Base-by-base conservation (phyloP, 2,113 vertebrate genomes). In the Equus przewalskii region DNA sequence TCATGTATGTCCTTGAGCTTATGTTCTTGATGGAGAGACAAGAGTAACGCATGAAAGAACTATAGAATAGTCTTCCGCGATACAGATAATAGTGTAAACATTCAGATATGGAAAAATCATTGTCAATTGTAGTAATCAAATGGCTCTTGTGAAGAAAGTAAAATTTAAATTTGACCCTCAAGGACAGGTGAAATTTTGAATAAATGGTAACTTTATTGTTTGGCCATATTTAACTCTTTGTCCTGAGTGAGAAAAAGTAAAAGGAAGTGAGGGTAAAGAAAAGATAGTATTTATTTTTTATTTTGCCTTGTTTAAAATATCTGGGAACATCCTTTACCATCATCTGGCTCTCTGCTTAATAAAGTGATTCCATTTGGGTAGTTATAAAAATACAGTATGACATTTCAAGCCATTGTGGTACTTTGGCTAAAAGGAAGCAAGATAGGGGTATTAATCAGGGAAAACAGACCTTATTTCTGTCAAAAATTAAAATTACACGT, bases 241-340 rank as follows among this genome's bases (percentile, higher is more conserved):
- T 81, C 9, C 21, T 84, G 19, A 58, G 33, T 54, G 13, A 89
- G 75, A 16, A 80, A 58, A 49, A 83, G 41, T 33, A 94, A 88
- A 94, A 72, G 60, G n/a, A 94, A 93, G 30, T 79, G 11, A 75
- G 46, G n/a, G 36, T 91, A 79, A 91, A 86, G 44, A 60, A 92
- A 86, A 88, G 54, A 89, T 95, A 72, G 26, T 94, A 26, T 36
- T 96, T 91, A 67, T 65, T 92, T 94, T 67, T 21, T 67, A 91
- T 64, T 95, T 93, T 89, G 89, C 73, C 49, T 89, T 81, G 6
- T 73, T 84, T 89, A 64, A 96, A 81, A 62, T 76, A 84, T 84
- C 44, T 91, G 86, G 82, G 54, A 81, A 81, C 65, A 80, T 73
- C 12, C 24, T 93, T 93, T 93, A 64, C 22, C 36, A 10, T 88